Base-by-base conservation (phyloP, 2,113 vertebrate species). In the Leptosomus discolor region DNA sequence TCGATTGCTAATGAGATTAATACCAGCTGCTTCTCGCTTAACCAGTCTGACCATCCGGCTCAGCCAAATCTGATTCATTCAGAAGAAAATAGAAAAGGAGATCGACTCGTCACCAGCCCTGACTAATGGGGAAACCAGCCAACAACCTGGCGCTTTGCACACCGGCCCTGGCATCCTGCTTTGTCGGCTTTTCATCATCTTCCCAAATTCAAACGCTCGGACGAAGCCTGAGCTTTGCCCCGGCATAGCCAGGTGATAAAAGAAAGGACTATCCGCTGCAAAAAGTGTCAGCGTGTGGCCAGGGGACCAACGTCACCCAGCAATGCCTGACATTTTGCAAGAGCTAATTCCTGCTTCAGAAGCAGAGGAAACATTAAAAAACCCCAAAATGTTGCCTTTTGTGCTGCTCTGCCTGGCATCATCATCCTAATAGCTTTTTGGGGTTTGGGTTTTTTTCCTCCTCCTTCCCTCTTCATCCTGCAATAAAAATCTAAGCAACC, bases 21-120 rank as follows among this genome's bases (percentile, higher is more conserved):
- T 54, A 76, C 54, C 75, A 23, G 85, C 74, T 43, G 70, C 95
- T 91, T 76, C 92, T 93, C 2, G 88, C 50, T 36, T 12, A 97
- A 96, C 97, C 95, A 88, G 95, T 96, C 85, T 79, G 95, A 93
- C 92, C 94, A 94, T 90, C 14, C 0, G 37, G 63, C 78, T 11
- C 29, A 95, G 96, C 96, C 97, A 94, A 77, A 97, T 95, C 92
- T 30, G 92, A 97, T 95, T 96, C 96, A 94, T 92, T 95, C 95
- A 93, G 32, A 57, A 74, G 71, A 92, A 88, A 96, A 93, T 56
- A 74, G 85, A n/a, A 84, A 51, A 82, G 90, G 92, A 95, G 96
- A 85, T 80, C 5, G 3, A 50, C 88, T 94, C 53, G 3, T 84
- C 92, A 94, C 64, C 82, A 82, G 82, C 60, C 88, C 88, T 88